Percentiles rank a stretch among this genome's conserved stretches.
phyloP scores from a whole-genome alignment of 1,140 invertebrate genomes.

The Prorops nasuta region DNA sequence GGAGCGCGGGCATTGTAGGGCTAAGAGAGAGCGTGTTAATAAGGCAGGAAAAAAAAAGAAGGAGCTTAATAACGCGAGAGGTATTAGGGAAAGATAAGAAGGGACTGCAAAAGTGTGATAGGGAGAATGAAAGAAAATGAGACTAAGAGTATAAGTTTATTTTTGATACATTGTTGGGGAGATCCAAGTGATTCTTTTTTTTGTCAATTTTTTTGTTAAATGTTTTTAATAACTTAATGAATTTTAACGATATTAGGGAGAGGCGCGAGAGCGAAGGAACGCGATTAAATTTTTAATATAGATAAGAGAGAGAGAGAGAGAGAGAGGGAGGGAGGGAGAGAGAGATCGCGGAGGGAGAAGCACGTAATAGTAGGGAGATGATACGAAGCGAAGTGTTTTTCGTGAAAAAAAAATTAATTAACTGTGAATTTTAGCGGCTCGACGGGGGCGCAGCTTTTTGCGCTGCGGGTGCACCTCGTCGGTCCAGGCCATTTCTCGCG shows the following conservation, averaged over 20 bases:
- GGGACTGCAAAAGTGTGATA: slow-evolving; percentile 1
- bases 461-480: slow-evolving; percentile 38
- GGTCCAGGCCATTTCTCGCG: slow-evolving; percentile 22
- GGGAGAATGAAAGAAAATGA: not conserved
- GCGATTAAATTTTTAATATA: slow-evolving; percentile 21
- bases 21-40: slow-evolving; percentile 3
- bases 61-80: slow-evolving; percentile 7
- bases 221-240: slow-evolving; percentile 54
- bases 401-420: slow-evolving; percentile 2
- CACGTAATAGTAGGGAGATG: too few species aligned
- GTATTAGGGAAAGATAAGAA: slow-evolving; percentile 8
- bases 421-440: not conserved
- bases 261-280: slow-evolving; percentile 10
- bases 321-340: slow-evolving; percentile 7
- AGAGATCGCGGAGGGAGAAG: too few species aligned
- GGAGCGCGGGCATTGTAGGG: slow-evolving; percentile 4
- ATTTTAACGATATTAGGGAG: slow-evolving; percentile 51
- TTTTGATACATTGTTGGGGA: slow-evolving; percentile 56
- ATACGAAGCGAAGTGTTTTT: slow-evolving; percentile 19
- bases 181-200: slow-evolving; percentile 47
- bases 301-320: slow-evolving; percentile 21
- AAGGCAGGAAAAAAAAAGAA: slow-evolving; percentile 14
- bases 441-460: slow-evolving; percentile 44
- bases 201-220: slow-evolving; percentile 46
- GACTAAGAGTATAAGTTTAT: slow-evolving; percentile 51